Percentiles rank a stretch among this genome's conserved stretches.
Conservation (phyloP, 53 echinoderm and acorn worm genomes). For the Luidia sarsii region DNA sequence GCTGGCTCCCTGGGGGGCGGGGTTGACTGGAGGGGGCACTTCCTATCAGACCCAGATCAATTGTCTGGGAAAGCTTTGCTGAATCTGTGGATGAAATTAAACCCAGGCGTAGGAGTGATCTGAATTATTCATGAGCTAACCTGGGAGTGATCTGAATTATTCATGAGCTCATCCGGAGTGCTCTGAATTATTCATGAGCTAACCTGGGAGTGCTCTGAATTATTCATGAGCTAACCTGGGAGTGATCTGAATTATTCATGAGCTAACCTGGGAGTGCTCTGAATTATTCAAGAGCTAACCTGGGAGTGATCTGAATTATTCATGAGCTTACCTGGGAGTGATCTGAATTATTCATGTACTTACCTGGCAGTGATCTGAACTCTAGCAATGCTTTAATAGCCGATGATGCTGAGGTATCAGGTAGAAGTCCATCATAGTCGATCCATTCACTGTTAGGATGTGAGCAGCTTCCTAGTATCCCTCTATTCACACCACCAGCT, state of each 20-base stretch:
- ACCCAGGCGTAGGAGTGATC: too few relatives aligned
- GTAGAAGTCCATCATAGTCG: conserved; percentile 71
- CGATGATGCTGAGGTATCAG: conserved; percentile 84
- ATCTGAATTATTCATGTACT: too few relatives aligned
- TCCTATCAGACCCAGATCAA: conserved; percentile 8
- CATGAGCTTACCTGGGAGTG: too few relatives aligned
- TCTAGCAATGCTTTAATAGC: conserved; percentile 94
- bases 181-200: too few relatives aligned
- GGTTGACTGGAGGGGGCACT: not conserved
- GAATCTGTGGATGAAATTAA: not conserved
- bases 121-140: too few relatives aligned
- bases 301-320: too few relatives aligned
- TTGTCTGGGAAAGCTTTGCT: conserved; percentile 2
- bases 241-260: too few relatives aligned
- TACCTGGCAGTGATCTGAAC: conserved; percentile 66
- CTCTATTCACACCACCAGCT: conserved; percentile 1
- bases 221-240: too few relatives aligned
- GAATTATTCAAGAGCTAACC: too few relatives aligned
- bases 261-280: too few relatives aligned
- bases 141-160: conserved; percentile 70
- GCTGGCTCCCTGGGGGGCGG: not conserved
- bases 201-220: too few relatives aligned
- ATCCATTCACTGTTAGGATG: conserved; percentile 87
- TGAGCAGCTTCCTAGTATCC: conserved; percentile 5
- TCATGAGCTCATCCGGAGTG: too few relatives aligned